phyloP scores from a whole-genome alignment of 2,113 vertebrate species.

The Dunckerocampus dactyliophorus region DNA sequence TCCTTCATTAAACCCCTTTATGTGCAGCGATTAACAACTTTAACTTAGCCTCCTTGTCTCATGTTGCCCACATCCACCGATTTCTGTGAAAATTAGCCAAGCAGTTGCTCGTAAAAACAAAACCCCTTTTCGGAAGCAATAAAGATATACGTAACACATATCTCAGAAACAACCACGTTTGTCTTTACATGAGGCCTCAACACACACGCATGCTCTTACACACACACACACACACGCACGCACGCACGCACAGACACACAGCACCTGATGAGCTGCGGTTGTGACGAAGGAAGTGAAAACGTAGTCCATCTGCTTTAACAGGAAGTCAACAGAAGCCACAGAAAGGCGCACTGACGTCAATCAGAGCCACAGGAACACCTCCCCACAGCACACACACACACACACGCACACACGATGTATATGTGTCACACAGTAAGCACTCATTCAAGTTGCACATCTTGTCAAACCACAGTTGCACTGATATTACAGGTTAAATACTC shows the following conservation, averaged over 20 bases:
- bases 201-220: conserved; percentile 17
- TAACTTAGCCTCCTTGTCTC: not conserved
- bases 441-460: conserved; percentile 17
- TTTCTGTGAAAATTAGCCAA: not conserved
- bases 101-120: not conserved
- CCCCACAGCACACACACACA: conserved; percentile 34
- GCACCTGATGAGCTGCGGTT: conserved; percentile 67
- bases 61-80: not conserved
- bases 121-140: not conserved
- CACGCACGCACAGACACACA: conserved; percentile 22
- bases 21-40: too few species aligned
- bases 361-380: conserved; percentile 73
- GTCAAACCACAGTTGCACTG: conserved; percentile 9
- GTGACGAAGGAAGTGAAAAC: conserved; percentile 72
- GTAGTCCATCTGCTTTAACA: conserved; percentile 73
- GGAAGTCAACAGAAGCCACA: conserved; percentile 80
- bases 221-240: conserved; percentile 12
- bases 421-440: conserved; percentile 13
- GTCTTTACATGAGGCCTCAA: conserved; percentile 7
- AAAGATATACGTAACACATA: not conserved
- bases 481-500: conserved; percentile 6
- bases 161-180: conserved; percentile 6
- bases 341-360: conserved; percentile 74
- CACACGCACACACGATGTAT: conserved; percentile 15
- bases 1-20: too few species aligned